Evolutionary conservation across 2,113 vertebrate species (phyloP).

Genomic region (Mustela lutreola): DNA sequence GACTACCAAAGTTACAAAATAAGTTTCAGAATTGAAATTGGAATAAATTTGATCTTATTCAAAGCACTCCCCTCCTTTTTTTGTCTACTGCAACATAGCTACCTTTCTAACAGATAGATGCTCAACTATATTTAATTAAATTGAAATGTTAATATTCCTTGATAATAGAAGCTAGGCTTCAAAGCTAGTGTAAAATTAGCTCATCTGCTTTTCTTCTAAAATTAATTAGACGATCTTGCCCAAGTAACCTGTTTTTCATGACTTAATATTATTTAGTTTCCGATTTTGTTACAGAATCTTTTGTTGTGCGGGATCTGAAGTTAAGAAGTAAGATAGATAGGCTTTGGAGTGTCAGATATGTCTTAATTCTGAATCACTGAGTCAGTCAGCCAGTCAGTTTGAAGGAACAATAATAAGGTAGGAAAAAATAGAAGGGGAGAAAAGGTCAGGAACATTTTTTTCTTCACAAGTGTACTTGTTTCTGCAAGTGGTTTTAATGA

Average conservation of each 20-base stretch:
- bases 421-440: conserved; percentile 55
- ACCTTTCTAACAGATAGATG: neutral
- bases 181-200: conserved; percentile 26
- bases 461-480: conserved; percentile 68
- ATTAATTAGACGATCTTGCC: conserved; percentile 53
- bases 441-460: conserved; percentile 75
- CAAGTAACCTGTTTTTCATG: conserved; percentile 47
- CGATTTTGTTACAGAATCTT: conserved; percentile 32
- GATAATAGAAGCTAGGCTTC: conserved; percentile 18
- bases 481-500: conserved; percentile 72
- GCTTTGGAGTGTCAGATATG: neutral
- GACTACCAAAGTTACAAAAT: neutral
- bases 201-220: conserved; percentile 53
- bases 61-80: neutral
- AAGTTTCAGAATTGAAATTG: neutral
- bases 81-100: neutral
- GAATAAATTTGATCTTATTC: neutral
- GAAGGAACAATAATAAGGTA: conserved; percentile 35
- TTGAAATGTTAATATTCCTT: conserved; percentile 58
- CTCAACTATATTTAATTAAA: conserved; percentile 39
- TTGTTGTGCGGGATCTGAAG: neutral
- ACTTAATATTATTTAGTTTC: conserved; percentile 36
- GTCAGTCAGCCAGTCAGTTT: conserved; percentile 37
- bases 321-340: neutral
- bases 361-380: conserved; percentile 21